A percentile compares a stretch with the other conserved stretches of the same genome.
Conservation (phyloP, 1,140 invertebrate genomes). For the Listronotus oregonensis region DNA sequence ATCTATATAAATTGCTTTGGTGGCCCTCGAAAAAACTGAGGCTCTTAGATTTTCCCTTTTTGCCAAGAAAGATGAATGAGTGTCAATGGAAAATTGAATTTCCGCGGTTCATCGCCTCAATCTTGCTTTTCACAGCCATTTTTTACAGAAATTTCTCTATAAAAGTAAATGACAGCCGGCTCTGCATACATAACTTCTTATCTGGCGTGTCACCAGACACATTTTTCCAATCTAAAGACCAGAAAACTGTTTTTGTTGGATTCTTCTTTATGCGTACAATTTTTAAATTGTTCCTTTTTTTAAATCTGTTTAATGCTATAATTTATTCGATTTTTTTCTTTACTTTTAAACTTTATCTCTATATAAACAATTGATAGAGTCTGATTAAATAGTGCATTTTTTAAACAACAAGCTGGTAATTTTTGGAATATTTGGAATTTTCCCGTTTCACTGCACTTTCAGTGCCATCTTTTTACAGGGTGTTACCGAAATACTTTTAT, state of each 20-base stretch:
- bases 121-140: conserved; percentile 50
- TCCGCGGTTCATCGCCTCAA: conserved; percentile 63
- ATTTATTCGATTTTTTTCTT: too few relatives aligned
- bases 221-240: conserved; percentile 38
- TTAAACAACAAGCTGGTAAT: too few relatives aligned
- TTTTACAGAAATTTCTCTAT: conserved; percentile 49
- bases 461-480: too few relatives aligned
- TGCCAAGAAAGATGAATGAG: conserved; percentile 54
- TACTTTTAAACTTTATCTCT: too few relatives aligned
- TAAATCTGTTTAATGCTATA: not conserved
- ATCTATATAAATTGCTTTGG: conserved; percentile 36
- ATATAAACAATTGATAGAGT: too few relatives aligned
- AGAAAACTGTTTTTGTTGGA: conserved; percentile 22
- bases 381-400: too few relatives aligned
- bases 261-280: not conserved
- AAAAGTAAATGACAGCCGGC: conserved; percentile 48
- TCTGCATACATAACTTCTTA: conserved; percentile 46
- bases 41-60: conserved; percentile 30
- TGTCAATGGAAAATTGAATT: conserved; percentile 63
- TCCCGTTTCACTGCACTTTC: too few relatives aligned
- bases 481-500: too few relatives aligned
- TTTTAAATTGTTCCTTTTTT: conserved; percentile 6
- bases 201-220: conserved; percentile 41
- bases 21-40: conserved; percentile 17
- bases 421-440: too few relatives aligned